Evolutionary conservation across 2,797 vertebrate species (phyloP).

Genomic region (Megalops cyprinoides): DNA sequence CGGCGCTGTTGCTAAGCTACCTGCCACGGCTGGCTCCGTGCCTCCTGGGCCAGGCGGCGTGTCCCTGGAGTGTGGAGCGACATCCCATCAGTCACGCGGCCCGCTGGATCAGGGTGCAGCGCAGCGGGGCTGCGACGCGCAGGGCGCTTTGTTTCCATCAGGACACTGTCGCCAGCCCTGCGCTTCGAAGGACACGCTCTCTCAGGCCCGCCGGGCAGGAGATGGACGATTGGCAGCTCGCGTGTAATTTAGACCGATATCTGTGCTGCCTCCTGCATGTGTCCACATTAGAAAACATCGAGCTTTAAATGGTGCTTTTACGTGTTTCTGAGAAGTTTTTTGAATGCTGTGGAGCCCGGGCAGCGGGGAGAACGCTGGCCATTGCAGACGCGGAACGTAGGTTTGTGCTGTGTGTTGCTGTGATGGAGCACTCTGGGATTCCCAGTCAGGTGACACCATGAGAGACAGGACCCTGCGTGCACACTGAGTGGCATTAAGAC

Average conservation of each 20-base stretch:
- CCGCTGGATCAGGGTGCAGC: not conserved
- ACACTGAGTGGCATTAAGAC: not conserved
- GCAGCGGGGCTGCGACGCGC: not conserved
- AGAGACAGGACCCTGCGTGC: not conserved
- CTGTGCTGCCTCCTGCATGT: not conserved
- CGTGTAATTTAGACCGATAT: conserved; percentile 9
- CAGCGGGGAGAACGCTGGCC: not conserved
- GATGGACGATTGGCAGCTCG: conserved; percentile 13
- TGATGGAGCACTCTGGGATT: not conserved
- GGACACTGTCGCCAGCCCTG: not conserved
- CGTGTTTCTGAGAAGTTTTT: too few relatives aligned
- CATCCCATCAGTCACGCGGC: conserved; percentile 10
- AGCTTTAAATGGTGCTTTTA: not conserved
- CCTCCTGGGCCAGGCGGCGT: not conserved
- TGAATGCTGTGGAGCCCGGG: not conserved
- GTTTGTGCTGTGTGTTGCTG: not conserved
- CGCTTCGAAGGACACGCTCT: not conserved
- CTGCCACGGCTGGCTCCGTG: not conserved
- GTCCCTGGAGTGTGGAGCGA: not conserved
- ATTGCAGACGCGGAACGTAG: not conserved
- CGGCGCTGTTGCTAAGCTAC: conserved; percentile 14
- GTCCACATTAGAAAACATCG: not conserved
- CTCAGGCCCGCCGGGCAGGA: not conserved
- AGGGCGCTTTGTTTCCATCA: not conserved
- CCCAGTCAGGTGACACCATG: not conserved